Percentiles rank a stretch among this genome's conserved stretches.
phyloP scores from a whole-genome alignment of 2,113 vertebrate species.

The Rhadina sibilatrix region DNA sequence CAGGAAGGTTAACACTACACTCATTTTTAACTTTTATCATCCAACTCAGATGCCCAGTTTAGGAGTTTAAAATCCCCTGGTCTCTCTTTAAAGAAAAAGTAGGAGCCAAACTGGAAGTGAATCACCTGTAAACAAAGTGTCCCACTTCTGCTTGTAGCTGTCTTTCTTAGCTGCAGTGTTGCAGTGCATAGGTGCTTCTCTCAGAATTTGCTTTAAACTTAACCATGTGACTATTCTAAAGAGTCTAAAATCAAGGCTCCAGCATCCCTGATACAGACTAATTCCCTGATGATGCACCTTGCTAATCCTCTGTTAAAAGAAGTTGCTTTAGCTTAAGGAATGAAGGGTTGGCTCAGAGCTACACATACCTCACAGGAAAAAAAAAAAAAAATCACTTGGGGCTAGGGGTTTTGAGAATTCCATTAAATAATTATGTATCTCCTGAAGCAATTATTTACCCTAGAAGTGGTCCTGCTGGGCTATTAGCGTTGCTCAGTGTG shows the following conservation, averaged over 20 bases:
- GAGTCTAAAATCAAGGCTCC: not conserved
- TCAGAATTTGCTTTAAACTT: not conserved
- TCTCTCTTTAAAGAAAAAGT: not conserved
- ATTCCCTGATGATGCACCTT: not conserved
- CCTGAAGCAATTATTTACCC: not conserved
- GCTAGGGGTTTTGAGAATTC: not conserved
- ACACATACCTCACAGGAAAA: not conserved
- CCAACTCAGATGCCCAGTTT: not conserved
- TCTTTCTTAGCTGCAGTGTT: not conserved
- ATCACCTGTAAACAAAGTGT: not conserved
- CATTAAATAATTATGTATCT: not conserved
- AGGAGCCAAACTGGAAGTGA: not conserved
- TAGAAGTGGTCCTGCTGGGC: not conserved
- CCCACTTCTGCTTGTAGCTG: not conserved
- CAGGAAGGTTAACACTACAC: not conserved
- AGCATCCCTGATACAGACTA: not conserved
- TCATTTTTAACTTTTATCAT: not conserved
- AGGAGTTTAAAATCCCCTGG: not conserved
- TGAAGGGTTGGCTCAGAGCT: not conserved
- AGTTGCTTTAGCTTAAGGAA: not conserved
- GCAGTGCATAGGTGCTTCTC: not conserved
- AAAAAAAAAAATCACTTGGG: not conserved
- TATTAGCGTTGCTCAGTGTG: accelerated
- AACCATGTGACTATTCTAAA: not conserved
- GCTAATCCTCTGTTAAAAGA: not conserved